Conservation (phyloP, 2,888 invertebrate species). For the Rhagophthalmus giganteus region DNA sequence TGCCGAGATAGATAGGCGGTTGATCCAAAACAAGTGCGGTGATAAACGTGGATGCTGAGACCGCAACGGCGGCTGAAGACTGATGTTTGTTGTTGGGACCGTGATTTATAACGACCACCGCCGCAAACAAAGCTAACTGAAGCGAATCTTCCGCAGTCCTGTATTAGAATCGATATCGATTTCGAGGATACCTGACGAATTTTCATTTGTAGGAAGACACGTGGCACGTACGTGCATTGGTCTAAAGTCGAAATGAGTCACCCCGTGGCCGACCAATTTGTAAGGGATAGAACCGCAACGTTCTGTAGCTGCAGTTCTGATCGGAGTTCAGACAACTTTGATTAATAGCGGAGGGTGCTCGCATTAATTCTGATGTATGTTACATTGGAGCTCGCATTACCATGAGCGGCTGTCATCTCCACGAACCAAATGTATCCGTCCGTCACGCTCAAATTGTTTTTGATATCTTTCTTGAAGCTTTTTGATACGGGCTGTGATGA, state of each 20-base stretch:
- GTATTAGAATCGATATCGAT: constrained; percentile 37
- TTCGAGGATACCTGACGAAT: constrained; percentile 3
- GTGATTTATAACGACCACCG: constrained; percentile 53
- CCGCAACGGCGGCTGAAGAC: constrained; percentile 51
- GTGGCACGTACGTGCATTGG: too few species aligned
- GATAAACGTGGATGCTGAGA: constrained; percentile 54
- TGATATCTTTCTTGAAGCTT: constrained; percentile 35
- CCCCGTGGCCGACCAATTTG: constrained; percentile 21
- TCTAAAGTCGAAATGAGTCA: constrained; percentile 22
- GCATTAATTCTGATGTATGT: constrained; percentile 46
- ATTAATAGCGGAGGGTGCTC: constrained; percentile 38
- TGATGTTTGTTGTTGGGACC: constrained; percentile 53
- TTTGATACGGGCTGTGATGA: constrained; percentile 30
- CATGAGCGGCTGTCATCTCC: constrained; percentile 45
- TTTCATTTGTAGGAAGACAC: too few species aligned
- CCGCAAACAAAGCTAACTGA: constrained; percentile 45
- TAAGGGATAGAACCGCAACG: constrained; percentile 21
- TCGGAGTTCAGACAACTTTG: constrained; percentile 36
- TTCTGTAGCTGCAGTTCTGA: constrained; percentile 31
- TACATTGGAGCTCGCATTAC: constrained; percentile 46
- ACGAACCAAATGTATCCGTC: constrained; percentile 45
- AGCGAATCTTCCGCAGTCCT: constrained; percentile 34
- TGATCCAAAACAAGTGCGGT: constrained; percentile 54
- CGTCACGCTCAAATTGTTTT: constrained; percentile 41
- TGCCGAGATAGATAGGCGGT: constrained; percentile 52